Base-by-base conservation (phyloP, 2,797 vertebrate species). In the Pagetopsis macropterus region DNA sequence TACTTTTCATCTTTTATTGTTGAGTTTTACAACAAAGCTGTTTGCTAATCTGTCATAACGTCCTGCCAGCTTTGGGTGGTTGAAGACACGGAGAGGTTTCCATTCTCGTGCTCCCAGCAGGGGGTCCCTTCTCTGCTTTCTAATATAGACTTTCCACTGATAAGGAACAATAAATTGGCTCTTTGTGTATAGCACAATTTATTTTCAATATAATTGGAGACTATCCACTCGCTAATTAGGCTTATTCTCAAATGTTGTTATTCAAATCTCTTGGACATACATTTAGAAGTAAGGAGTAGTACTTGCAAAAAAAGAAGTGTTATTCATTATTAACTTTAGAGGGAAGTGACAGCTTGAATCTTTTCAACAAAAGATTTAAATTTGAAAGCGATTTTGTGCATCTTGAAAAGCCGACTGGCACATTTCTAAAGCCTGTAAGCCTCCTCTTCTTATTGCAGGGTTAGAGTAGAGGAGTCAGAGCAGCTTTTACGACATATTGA, bases 11-110 rank as follows among this genome's bases (percentile, higher is more conserved):
- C 2, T 80, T 65, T 66, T 41, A 14, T 7, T 16, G 31, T 79
- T 69, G 58, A 81, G 64, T 11, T 73, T 70, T 19, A 54, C 76
- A 80, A 78, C 78, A 77, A 80, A 79, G 58, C 72, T 80, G 83
- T 91, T 91, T 88, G 90, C 90, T 82, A 63, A 76, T 78, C 70
- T 49, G 71, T 60, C 70, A 7, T 45, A 49, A 27, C 40, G 54
- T 76, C 57, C 75, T 93, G 92, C 92, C 92, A 93, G 91, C 88
- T 92, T 37, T 91, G 90, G 86, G 90, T 14, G 74, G 54, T 68
- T 81, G 65, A 44, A 81, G 72, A 83, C 66, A 70, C 55, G 83
- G 86, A 87, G 81, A 86, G 84, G 86, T 91, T 91, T 88, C 67
- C 85, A 77, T 84, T 77, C 85, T 78, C 65, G 74, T 78, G 79